phyloP scores from a whole-genome alignment of 2,113 vertebrate genomes.

The Pogonocichla stellata region DNA sequence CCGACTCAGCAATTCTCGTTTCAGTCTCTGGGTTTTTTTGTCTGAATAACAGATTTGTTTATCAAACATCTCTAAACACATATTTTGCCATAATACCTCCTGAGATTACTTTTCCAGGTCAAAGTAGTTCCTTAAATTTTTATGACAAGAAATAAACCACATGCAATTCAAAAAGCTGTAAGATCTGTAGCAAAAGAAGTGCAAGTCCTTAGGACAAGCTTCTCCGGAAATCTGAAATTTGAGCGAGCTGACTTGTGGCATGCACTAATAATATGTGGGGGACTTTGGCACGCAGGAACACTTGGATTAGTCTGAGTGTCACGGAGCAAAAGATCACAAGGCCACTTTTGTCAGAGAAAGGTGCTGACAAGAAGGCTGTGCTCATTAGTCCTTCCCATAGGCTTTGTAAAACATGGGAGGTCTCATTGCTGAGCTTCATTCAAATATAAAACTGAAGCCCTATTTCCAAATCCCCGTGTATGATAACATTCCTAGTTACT shows the following conservation, averaged over 20 bases:
- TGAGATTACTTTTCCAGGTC: neutral
- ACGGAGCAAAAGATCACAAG: neutral
- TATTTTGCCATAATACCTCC: neutral
- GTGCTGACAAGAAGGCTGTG: neutral
- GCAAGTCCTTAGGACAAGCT: neutral
- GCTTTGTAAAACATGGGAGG: neutral
- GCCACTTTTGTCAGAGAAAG: neutral
- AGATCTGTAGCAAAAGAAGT: neutral
- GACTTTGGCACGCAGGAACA: neutral
- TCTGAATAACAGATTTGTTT: neutral
- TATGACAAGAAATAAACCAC: neutral
- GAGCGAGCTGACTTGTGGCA: fast-evolving
- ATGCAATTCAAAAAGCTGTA: neutral
- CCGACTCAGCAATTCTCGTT: neutral
- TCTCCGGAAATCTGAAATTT: neutral
- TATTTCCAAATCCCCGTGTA: neutral
- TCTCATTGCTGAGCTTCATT: neutral
- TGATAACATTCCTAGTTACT: neutral
- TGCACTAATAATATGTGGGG: neutral
- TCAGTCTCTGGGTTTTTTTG: neutral
- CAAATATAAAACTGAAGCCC: neutral
- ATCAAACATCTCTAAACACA: neutral
- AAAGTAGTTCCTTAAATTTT: neutral
- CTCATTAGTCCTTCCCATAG: neutral
- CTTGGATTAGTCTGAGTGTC: neutral